These are phyloP conservation scores for Danaus chrysippus DNA, from an alignment of 2,888 invertebrate genomes.

Conservation along the genomic window DNA sequence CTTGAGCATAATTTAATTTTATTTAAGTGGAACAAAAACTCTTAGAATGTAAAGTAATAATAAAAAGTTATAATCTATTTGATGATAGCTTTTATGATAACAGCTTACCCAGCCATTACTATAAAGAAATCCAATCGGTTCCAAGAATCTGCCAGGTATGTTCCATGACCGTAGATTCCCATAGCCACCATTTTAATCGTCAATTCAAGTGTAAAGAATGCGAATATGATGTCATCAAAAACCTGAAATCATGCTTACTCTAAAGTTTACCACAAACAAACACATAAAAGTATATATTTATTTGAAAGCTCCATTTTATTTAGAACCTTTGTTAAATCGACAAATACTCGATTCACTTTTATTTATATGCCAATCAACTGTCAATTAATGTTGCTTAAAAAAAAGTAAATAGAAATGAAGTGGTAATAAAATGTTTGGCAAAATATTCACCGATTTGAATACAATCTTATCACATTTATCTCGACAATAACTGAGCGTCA, in stretches of 20 bases:
- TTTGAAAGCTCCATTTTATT: too few species aligned
- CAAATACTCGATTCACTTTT: too few species aligned
- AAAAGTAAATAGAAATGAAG: too few species aligned
- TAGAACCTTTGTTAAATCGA: too few species aligned
- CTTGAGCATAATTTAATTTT: too few species aligned
- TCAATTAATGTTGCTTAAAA: too few species aligned
- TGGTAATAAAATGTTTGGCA: too few species aligned
- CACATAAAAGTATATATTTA: too few species aligned
- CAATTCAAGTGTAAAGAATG: constrained; percentile 99
- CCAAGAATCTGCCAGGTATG: constrained; percentile 99
- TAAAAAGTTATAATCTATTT: neutral
- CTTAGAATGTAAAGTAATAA: neutral
- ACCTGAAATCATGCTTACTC: constrained; percentile 76
- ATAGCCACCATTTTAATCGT: constrained; percentile 98
- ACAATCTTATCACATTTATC: too few species aligned
- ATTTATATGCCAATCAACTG: too few species aligned
- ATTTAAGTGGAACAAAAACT: neutral
- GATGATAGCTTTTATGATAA: neutral
- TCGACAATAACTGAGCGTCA: too few species aligned
- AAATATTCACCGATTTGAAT: too few species aligned
- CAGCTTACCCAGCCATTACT: constrained; percentile 93
- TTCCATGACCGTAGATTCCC: constrained; percentile 95
- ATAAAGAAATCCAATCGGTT: constrained; percentile 99
- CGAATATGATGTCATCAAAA: constrained; percentile 99
- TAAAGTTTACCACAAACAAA: constrained; percentile 22